phyloP scores from a whole-genome alignment of 2,113 vertebrate genomes.

The Isichthys henryi region DNA sequence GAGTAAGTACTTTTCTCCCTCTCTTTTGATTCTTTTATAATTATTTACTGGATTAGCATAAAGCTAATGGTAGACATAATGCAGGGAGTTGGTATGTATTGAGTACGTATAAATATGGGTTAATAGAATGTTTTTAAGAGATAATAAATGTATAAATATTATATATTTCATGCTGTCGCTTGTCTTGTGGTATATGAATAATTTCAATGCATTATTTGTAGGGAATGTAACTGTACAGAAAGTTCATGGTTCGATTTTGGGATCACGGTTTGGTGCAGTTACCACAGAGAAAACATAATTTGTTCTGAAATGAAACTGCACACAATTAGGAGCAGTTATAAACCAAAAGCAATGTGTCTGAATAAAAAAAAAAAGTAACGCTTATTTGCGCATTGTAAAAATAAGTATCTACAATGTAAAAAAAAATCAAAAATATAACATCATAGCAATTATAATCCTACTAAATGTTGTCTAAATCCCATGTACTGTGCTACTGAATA shows the following conservation, averaged over 20 bases:
- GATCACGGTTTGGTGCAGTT: neutral
- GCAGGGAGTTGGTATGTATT: neutral
- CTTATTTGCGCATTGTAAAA: neutral
- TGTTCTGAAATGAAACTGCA: neutral
- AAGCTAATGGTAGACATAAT: neutral
- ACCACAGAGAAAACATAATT: neutral
- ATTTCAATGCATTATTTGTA: neutral
- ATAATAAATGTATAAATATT: neutral
- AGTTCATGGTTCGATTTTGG: neutral
- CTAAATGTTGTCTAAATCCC: neutral
- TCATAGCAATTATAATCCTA: neutral
- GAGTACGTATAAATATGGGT: neutral
- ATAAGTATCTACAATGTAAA: neutral
- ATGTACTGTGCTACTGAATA: neutral
- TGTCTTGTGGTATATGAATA: neutral
- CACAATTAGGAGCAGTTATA: neutral
- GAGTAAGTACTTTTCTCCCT: conserved; percentile 51
- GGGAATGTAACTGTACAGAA: neutral
- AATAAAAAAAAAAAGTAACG: neutral
- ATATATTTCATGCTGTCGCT: neutral
- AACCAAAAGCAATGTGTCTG: neutral
- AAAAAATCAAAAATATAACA: neutral
- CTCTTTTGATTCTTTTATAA: neutral
- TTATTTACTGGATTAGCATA: neutral
- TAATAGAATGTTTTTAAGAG: neutral